Evolutionary conservation across 2,113 vertebrate species (phyloP), one percentile per base, ranked within the genome.

Genomic region (Rafetus swinhoei): DNA sequence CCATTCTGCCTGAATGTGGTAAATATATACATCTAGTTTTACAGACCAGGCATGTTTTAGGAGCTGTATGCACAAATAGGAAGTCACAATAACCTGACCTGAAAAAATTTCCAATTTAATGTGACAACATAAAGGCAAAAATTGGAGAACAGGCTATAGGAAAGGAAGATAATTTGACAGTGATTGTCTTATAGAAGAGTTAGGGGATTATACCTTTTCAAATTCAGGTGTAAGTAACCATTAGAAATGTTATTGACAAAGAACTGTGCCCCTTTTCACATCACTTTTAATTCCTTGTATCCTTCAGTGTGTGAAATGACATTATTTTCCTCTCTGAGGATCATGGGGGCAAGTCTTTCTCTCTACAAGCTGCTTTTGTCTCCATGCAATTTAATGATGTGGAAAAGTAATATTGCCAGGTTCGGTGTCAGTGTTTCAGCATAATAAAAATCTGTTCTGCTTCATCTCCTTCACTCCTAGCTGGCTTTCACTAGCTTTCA

Each of bases 351-450:
- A 90, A 86, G 91, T 50, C 18, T 25, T 89, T 24, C 53, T 29
- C 2, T 87, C 21, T 92, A 19, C 90, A 83, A 53, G 45, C 53
- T 96, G 56, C 87, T 94, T 97, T 93, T 95, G 82, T 90, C 62
- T 76, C 86, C 18, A 2, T 83, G 55, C 21, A 93, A 2, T 89
- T 95, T 93, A 96, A 79, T 95, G 88, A 89, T 87, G n/a, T 88
- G 24, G 57, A 95, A 95, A 80, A 95, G 82, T 85, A 92, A 74
- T 74, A 69, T 59, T 93, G 77, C 72, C n/a, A 86, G 62, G 22
- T 89, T 97, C 82, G 76, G 59, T 86, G 90, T 96, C 95, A 74
- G 55, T 56, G 85, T 90, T 94, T 88, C 0, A 1, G 60, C 60
- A 13, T 1, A 11, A 86, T 91, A 83, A 88, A 90, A 93, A 93